Evolutionary conservation across 2,113 vertebrate genomes (phyloP).

Genomic region (Speoplatyrhinus poulsoni): DNA sequence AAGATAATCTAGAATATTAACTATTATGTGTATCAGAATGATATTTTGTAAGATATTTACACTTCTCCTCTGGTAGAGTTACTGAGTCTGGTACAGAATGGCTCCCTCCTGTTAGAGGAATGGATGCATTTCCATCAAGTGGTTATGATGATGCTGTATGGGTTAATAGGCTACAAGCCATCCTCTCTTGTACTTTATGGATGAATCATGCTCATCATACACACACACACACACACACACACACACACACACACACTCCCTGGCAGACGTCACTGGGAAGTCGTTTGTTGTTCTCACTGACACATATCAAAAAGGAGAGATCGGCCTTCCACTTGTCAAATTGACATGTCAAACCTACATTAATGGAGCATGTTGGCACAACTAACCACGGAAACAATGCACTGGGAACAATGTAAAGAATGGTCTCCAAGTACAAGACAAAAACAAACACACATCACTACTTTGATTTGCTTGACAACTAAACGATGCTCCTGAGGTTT

Average conservation of each 20-base stretch:
- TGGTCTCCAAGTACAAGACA: slow-evolving; percentile 35
- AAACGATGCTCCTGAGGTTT: slow-evolving; percentile 42
- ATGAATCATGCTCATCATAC: slow-evolving; percentile 1
- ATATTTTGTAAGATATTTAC: neutral
- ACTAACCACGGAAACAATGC: slow-evolving; percentile 19
- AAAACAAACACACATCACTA: slow-evolving; percentile 24
- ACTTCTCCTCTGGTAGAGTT: neutral
- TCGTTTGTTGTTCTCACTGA: slow-evolving; percentile 15
- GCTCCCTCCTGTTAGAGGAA: slow-evolving; percentile 3
- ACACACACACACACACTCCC: neutral
- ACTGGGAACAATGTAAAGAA: slow-evolving; percentile 28
- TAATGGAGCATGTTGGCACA: slow-evolving; percentile 27
- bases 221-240: neutral
- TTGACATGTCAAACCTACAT: slow-evolving; percentile 47
- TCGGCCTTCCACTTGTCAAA: slow-evolving; percentile 21
- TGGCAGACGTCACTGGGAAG: neutral
- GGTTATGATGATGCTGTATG: neutral
- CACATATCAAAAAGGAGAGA: slow-evolving; percentile 9
- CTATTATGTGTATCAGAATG: neutral
- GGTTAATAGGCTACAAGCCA: neutral
- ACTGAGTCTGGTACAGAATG: neutral
- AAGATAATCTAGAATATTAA: neutral
- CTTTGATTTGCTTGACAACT: slow-evolving; percentile 47
- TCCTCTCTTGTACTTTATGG: slow-evolving; percentile 6
- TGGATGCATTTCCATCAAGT: slow-evolving; percentile 11